phyloP scores from a whole-genome alignment of 2,888 invertebrate species.

The Lepidocyrtoides sp. region DNA sequence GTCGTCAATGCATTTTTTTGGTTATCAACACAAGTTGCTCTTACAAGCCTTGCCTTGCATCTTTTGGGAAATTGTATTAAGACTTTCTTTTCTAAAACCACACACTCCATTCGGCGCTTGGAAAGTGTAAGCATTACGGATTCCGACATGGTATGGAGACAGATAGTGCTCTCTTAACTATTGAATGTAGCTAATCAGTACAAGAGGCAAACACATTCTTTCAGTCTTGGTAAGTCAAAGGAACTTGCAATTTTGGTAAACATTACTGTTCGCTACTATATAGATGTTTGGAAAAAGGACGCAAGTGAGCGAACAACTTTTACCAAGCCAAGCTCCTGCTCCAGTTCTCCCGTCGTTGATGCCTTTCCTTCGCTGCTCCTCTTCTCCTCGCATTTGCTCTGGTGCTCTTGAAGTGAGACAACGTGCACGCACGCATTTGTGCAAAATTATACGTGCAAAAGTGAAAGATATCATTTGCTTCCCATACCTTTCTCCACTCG shows the following conservation, averaged over 20 bases:
- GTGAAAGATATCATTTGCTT: background rate
- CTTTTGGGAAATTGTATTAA: background rate
- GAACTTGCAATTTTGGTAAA: background rate
- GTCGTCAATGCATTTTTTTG: slow-evolving; percentile 6
- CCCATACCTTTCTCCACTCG: slow-evolving; percentile 20
- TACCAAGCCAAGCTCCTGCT: background rate
- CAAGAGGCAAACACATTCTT: slow-evolving; percentile 9
- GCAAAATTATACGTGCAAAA: background rate
- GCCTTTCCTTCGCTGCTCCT: slow-evolving; percentile 20
- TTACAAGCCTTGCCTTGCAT: background rate
- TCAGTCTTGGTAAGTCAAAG: background rate
- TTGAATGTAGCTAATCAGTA: background rate
- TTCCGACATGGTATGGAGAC: background rate
- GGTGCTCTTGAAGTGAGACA: slow-evolving; percentile 53
- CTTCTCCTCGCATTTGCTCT: slow-evolving; percentile 39
- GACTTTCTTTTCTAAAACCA: background rate
- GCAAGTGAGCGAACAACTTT: background rate
- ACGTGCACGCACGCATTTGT: slow-evolving; percentile 33
- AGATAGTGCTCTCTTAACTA: background rate
- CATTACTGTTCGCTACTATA: background rate
- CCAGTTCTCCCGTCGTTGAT: background rate
- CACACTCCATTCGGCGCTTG: background rate
- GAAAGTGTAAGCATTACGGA: background rate
- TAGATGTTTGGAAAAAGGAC: background rate
- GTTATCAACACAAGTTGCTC: background rate